Evolutionary conservation across 1,140 invertebrate species (phyloP).

Genomic region (Centruroides sculpturatus): DNA sequence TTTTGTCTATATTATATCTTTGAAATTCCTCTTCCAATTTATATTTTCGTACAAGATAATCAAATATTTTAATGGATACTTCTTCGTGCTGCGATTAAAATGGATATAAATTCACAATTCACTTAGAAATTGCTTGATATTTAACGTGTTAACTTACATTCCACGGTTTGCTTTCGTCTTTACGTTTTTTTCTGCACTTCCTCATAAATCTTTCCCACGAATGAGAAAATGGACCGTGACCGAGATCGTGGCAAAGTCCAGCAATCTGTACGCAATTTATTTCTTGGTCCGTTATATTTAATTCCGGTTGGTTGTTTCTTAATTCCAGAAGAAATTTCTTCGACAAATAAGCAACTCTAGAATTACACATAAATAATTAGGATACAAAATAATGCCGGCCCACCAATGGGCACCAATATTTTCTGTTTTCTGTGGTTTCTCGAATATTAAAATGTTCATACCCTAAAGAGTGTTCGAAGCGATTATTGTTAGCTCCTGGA

Average conservation of each 20-base stretch:
- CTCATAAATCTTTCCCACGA: conserved; percentile 37
- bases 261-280: conserved; percentile 42
- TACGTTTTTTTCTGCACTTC: neutral
- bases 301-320: conserved; percentile 29
- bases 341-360: conserved; percentile 32
- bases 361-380: neutral
- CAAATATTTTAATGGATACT: conserved; percentile 4
- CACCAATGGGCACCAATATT: too few relatives aligned
- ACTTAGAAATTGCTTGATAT: neutral
- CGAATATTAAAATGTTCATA: too few relatives aligned
- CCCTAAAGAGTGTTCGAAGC: conserved; percentile 49
- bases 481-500: conserved; percentile 39
- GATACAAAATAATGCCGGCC: neutral
- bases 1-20: conserved; percentile 17
- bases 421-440: too few relatives aligned
- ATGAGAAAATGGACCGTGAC: conserved; percentile 51
- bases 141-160: conserved; percentile 30
- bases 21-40: conserved; percentile 2
- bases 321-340: conserved; percentile 27
- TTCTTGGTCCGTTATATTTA: conserved; percentile 31
- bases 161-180: conserved; percentile 19
- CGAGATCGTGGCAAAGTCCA: conserved; percentile 50
- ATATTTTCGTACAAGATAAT: neutral
- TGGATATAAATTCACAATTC: neutral
- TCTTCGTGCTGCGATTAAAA: neutral